Evolutionary conservation across 2,888 invertebrate species (phyloP), one percentile per base, ranked within the genome.

Genomic region (Ditylenchus weischeri): DNA sequence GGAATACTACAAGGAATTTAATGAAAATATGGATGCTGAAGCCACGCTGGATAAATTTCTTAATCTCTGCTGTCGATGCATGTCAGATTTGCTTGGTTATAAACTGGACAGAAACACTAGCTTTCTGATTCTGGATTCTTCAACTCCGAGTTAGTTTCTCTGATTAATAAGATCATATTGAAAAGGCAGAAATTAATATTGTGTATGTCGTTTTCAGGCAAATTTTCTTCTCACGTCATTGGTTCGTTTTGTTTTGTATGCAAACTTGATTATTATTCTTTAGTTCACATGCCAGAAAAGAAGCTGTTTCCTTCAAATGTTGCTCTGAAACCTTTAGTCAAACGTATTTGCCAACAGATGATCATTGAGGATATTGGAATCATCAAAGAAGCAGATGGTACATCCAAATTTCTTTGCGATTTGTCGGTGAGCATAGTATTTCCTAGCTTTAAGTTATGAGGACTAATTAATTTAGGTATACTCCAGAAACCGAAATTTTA

Each of bases 91-190:
- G 18, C 62, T 74, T 19, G 57, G 43, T 36, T 23, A 68, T n/a
- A 23, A 36, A n/a, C 10, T 68, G 13, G 47, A 64, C 57, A 21
- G 48, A 58, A 48, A 54, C 21, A 54, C 21, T 10, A 57, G 66
- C 19, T 76, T 78, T 47, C 65, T 78, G 11, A 64, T 75, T 18
- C 65, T 78, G 38, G 79, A 78, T 54, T 79, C 78, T 10, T 68
- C 76, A 29, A 73, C 69, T 62, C n/a, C n/a, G n/a, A 47, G 48
- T 11, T 43, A 62, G 43, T 54, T 15, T 15, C 1, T 43, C 15
- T 15, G 3, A 43, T 43, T 43, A 13, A 6, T 8, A 6, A 43
- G n/a, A 54, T 54, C 21, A 54, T 15, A 3, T 54, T 11, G 4
- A 2, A 18, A 2, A 15, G 54, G 2, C 10, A 11, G n/a, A 54